Evolutionary conservation across 2,113 vertebrate species (phyloP), one percentile per base, ranked within the genome.

Genomic region (Lonchura striata): DNA sequence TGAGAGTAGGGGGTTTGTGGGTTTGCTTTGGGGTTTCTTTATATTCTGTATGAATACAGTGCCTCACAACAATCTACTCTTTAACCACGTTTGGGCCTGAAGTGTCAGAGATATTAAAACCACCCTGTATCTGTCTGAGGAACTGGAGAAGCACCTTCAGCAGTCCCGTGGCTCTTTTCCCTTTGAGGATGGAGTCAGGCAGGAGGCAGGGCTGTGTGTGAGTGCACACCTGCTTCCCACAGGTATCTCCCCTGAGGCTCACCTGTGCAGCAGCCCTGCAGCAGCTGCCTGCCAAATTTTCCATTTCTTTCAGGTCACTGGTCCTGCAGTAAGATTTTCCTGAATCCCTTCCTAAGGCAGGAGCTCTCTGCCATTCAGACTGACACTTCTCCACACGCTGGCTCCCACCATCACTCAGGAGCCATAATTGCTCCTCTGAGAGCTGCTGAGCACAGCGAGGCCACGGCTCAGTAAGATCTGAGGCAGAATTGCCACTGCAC

Each of bases 1-100:
- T 3, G 13, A 66, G 4, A 15, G 11, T 10, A 81, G 12, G 2
- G 1, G 4, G 1, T n/a, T 15, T 61, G 2, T 49, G 24, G 10
- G 10, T 41, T 33, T n/a, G 4, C 30, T 46, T 33, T 3, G 8
- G 18, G 13, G 8, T 68, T 74, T 63, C 41, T 30, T 27, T 7
- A 11, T 35, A 50, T 30, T 83, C 4, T 8, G 74, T 59, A 25
- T 22, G 13, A 60, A 22, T 47, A 12, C 6, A 3, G 9, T 69
- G 22, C 14, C 11, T 87, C 28, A 27, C 37, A 78, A 3, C 9
- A 33, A 14, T 17, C 10, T 28, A 2, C 7, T 15, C 8, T 28
- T 70, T 27, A 52, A 84, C 10, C 5, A 4, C 11, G 6, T 19
- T 60, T 49, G 20, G 79, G 28, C 41, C 71, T 64, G n/a, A 79